Base-by-base conservation (phyloP, 2,888 invertebrate species). In the Eupeodes luniger region DNA sequence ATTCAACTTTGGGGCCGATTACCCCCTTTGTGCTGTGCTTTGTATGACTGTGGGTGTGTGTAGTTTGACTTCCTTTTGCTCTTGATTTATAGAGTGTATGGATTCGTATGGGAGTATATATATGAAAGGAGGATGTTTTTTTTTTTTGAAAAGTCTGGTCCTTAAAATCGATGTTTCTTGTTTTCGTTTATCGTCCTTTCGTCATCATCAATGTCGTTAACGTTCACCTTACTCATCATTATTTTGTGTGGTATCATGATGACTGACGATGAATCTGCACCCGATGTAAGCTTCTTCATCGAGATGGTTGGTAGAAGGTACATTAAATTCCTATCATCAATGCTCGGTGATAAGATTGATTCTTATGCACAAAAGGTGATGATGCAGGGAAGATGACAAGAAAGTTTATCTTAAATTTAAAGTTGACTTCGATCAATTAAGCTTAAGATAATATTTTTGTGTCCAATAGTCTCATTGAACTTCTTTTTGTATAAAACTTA, bases 201-300 rank as follows among this genome's bases (percentile, higher is more conserved):
- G 69, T 81, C 84, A 84, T 84, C 77, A 84, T 84, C 80, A 81
- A 74, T 61, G 70, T 77, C 77, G 74, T 69, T 78, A 77, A 83
- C 77, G 80, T 84, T 84, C 81, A 81, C 67, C 87, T 84, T 81
- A 88, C 61, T 88, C 87, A 88, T 88, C 87, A 78, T 77, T 88
- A 84, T 75, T 81, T 84, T 81, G 84, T 88, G 81, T 81, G 80
- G 76, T 51, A 75, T 87, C 49, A 75, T 83, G 83, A 80, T 75
- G 69, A 69, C 34, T 85, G 85, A 79, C 78, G 78, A 62, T 16
- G 44, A 70, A 27, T 27, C 2, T 19, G 19, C 27, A 72, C 67
- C 53, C 16, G 6, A 61, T 47, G 27, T 5, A 44, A 12, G 7
- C 12, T 19, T 66, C 81, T 27, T 27, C 27, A 27, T 27, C 27